Evolutionary conservation across 1,140 invertebrate genomes (phyloP), one percentile per base, ranked within the genome.

Genomic region (Drosophila busckii): DNA sequence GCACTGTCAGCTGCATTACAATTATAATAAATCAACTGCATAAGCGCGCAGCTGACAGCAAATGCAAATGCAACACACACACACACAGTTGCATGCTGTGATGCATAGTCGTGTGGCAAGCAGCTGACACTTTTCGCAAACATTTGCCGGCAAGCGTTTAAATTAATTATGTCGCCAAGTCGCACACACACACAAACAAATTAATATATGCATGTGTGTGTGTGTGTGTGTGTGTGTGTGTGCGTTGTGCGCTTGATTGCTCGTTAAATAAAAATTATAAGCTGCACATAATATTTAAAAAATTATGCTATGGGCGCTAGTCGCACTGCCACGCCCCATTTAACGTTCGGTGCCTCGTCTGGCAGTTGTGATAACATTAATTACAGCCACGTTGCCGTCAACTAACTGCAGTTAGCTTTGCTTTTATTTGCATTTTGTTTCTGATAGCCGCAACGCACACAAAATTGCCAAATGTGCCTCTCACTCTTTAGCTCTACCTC

Each of bases 1-100:
- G n/a, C n/a, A 29, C 75, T 71, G 71, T 73, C 73, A 80, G 40
- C 59, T 68, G 68, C 71, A 80, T 76, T 70, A 54, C 67, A 80
- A 82, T 80, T 80, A 82, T 65, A 82, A 80, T 80, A 82, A 82
- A 82, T 83, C 75, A 82, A 82, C 76, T 67, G 65, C 58, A 71
- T 73, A 64, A 49, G 46, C 46, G 17, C 42, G 48, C 52, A 62
- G 53, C 58, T 61, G 54, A 50, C 64, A 44, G 31, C 59, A 38
- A n/a, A 67, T 62, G 69, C 75, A 70, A 82, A 75, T 82, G 65
- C 69, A 82, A 53, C 50, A 35, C 20, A 59, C 34, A 52, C 29
- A 49, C 37, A 29, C 17, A 34, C 12, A 80, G 38, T 55, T 59
- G 49, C 16, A 32, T 25, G 53, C 62, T 50, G 61, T 82, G 75